A percentile compares a stretch with the other conserved stretches of the same genome.
phyloP scores from a whole-genome alignment of 2,888 invertebrate species.

The Monoplex corrugatus region DNA sequence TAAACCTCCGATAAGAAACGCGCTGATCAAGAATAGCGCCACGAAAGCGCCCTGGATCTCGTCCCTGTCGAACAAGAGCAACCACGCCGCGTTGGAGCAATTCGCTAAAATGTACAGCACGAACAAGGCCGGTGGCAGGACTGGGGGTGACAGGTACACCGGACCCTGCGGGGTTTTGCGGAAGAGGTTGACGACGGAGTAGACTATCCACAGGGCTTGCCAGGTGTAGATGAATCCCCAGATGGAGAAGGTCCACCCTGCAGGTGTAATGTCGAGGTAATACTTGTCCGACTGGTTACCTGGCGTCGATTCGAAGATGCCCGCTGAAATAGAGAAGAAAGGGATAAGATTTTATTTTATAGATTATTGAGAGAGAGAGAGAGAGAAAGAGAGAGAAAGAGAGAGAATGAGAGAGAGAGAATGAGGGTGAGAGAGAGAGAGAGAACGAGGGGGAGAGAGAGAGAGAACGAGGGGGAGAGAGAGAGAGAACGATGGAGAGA shows the following conservation, averaged over 20 bases:
- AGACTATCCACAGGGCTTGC: constrained; percentile 74
- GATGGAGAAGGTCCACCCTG: constrained; percentile 77
- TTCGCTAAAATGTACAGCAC: constrained; percentile 66
- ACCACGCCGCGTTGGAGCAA: constrained; percentile 72
- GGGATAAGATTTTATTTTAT: no score
- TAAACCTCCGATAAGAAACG: background rate
- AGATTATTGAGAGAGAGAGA: no score
- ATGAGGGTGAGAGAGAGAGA: no score
- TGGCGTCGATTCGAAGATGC: constrained; percentile 64
- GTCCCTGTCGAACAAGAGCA: constrained; percentile 60
- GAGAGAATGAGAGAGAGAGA: no score
- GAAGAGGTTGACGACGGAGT: constrained; percentile 71
- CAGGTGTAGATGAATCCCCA: constrained; percentile 76
- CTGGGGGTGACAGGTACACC: constrained; percentile 68
- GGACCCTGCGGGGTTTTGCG: constrained; percentile 67
- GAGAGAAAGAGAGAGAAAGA: constrained; percentile 36
- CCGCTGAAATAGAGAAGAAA: constrained; percentile 27
- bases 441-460: no score
- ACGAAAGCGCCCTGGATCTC: constrained; percentile 47
- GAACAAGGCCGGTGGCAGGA: constrained; percentile 69
- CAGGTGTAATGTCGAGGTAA: constrained; percentile 72
- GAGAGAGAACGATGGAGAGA: no score
- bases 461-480: no score
- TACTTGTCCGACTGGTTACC: constrained; percentile 71
- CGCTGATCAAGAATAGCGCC: background rate